phyloP scores from a whole-genome alignment of 30 jellyfish, hydroid and myxozoan species.

The Catostylus mosaicus region DNA sequence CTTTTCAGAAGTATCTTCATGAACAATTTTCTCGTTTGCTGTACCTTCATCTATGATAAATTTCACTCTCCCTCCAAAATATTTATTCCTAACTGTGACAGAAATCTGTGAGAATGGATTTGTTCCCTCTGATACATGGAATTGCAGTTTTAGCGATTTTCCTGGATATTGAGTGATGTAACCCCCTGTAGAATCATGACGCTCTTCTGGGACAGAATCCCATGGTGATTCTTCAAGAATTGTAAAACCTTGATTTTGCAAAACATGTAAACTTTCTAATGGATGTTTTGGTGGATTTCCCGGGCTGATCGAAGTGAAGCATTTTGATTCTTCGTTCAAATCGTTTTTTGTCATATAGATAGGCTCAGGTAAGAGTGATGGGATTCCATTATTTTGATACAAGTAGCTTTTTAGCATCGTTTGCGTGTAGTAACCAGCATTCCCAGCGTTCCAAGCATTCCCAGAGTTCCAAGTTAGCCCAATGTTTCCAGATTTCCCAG shows the following conservation, averaged over 20 bases:
- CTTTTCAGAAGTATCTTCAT: slow-evolving; percentile 69
- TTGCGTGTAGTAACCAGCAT: too few relatives aligned
- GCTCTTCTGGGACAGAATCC: slow-evolving; percentile 67
- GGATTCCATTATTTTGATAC: not conserved
- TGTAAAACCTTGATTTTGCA: slow-evolving; percentile 60
- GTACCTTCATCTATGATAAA: slow-evolving; percentile 39
- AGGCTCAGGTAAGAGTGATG: slow-evolving; percentile 46
- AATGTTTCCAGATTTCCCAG: not conserved
- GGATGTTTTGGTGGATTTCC: slow-evolving; percentile 76
- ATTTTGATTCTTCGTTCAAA: slow-evolving; percentile 9
- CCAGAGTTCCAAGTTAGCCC: not conserved
- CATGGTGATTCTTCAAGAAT: slow-evolving; percentile 52
- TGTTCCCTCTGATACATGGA: slow-evolving; percentile 19
- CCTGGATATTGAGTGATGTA: slow-evolving; percentile 42
- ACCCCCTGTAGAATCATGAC: slow-evolving; percentile 86
- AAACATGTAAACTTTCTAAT: slow-evolving; percentile 33
- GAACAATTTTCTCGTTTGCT: not conserved
- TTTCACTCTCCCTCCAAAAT: slow-evolving; percentile 69
- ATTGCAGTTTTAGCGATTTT: slow-evolving; percentile 21
- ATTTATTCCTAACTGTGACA: slow-evolving; percentile 66
- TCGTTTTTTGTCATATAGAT: slow-evolving; percentile 40
- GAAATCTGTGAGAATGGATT: slow-evolving; percentile 34
- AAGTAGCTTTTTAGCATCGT: not conserved
- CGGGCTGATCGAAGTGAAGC: slow-evolving; percentile 79
- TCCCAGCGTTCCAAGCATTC: too few relatives aligned